Evolutionary conservation across 2,888 invertebrate genomes (phyloP), one percentile per base, ranked within the genome.

Genomic region (Augochlorella aurata): DNA sequence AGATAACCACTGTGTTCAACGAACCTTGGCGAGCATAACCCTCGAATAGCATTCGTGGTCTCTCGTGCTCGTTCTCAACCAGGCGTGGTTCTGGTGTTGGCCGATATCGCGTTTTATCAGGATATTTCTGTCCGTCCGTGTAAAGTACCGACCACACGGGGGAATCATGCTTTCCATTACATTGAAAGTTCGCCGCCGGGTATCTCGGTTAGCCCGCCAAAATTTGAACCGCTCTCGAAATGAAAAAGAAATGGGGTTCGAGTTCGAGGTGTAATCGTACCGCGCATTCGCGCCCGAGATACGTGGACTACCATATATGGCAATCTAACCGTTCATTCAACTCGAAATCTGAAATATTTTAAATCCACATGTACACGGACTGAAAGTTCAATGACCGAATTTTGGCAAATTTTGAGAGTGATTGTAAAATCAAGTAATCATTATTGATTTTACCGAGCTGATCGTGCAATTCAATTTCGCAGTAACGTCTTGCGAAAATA

Each of bases 281-380:
- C 61, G 77, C 77, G 80, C 85, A 87, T 79, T 84, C 83, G 78
- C 83, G 71, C 72, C 54, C 61, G 52, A 84, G 81, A 81, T 71
- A 58, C 70, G 75, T n/a, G 67, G 81, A 87, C 71, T 82, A 75
- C 86, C 86, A 74, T 86, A 84, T 82, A 88, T 81, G 84, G 82
- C 61, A 66, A 80, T 76, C 16, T 52, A 47, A n/a, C 66, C 50
- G 67, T 50, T 63, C 44, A 14, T n/a, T 18, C 38, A 65, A 38
- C 24, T 73, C 47, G 47, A 29, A 21, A 54, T 69, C 21, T 14
- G 44, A n/a, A 44, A 65, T n/a, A 24, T 44, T 21, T 44, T 12
- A 29, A 61, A 9, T 7, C 47, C 29, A n/a, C 24, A 10, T 12
- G 61, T 49, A 49, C 47, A 14, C n/a, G 24, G 16, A 18, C 67